Conservation (phyloP, 2,797 vertebrate genomes). For the Lacerta bilineata region DNA sequence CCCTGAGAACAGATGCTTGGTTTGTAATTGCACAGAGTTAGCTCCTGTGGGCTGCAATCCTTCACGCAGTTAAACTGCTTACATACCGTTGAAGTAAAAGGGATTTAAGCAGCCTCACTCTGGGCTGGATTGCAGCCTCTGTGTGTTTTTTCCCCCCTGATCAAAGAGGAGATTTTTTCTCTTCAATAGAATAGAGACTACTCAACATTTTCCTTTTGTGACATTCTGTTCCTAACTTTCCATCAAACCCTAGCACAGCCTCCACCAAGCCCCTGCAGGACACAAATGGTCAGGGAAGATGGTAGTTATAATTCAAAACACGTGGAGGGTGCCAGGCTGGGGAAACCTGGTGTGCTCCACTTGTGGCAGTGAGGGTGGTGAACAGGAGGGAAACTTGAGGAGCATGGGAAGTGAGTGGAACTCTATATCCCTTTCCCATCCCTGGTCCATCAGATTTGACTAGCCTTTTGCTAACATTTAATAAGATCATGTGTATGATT, state of each 20-base stretch:
- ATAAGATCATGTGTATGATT: background rate
- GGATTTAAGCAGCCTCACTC: background rate
- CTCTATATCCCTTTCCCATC: too few species aligned
- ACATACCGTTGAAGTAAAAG: constrained; percentile 11
- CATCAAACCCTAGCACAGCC: background rate
- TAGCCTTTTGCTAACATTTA: background rate
- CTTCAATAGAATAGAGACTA: background rate
- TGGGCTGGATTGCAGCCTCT: background rate
- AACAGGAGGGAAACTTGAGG: too few species aligned
- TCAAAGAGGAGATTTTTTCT: background rate
- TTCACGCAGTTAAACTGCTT: background rate
- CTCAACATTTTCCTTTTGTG: background rate
- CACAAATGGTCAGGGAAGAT: background rate
- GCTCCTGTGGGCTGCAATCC: background rate
- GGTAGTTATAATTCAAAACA: background rate
- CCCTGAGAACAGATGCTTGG: constrained; percentile 23
- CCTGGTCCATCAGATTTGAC: background rate
- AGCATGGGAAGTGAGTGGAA: background rate
- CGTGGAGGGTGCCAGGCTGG: background rate
- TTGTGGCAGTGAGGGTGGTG: background rate
- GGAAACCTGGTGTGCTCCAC: background rate
- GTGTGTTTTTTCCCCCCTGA: background rate
- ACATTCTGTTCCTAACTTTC: background rate
- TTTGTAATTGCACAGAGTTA: constrained; percentile 14
- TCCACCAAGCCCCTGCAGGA: background rate